Evolutionary conservation across 2,888 invertebrate species (phyloP).

Genomic region (Sphaeridia pumilis): DNA sequence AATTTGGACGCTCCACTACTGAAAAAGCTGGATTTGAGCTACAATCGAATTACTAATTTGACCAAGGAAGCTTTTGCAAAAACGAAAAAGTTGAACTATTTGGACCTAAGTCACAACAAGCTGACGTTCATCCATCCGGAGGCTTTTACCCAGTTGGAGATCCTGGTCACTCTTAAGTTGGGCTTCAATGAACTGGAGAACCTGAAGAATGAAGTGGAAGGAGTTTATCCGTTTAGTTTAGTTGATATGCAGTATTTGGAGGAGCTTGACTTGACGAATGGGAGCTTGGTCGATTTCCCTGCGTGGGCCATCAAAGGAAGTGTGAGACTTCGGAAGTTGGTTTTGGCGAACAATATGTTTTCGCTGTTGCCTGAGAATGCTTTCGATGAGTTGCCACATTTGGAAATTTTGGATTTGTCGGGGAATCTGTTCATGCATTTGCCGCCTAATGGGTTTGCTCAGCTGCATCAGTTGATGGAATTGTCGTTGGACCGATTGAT

Average conservation of each 20-base stretch:
- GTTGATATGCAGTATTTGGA: constrained; percentile 21
- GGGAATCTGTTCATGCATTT: constrained; percentile 26
- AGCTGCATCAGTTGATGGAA: constrained; percentile 14
- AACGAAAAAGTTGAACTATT: constrained; percentile 11
- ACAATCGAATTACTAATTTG: constrained; percentile 24
- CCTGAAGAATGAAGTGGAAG: constrained; percentile 4
- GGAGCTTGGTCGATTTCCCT: constrained; percentile 25
- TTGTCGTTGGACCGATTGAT: constrained; percentile 17
- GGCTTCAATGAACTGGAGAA: constrained; percentile 24
- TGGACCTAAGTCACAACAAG: constrained; percentile 28
- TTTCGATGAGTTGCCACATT: constrained; percentile 13
- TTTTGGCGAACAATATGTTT: constrained; percentile 26
- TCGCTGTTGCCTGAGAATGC: constrained; percentile 15
- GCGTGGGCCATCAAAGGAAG: constrained; percentile 21
- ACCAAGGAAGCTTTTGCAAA: constrained; percentile 14
- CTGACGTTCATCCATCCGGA: constrained; percentile 22
- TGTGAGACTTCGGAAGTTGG: constrained; percentile 21
- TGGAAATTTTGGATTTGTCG: constrained; percentile 25
- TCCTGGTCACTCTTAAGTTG: constrained; percentile 19
- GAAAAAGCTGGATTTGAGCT: constrained; percentile 25
- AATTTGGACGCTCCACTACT: constrained; percentile 21
- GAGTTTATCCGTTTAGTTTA: constrained; percentile 18
- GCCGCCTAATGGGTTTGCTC: constrained; percentile 18
- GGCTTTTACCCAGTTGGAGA: constrained; percentile 19
- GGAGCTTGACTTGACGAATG: constrained; percentile 28